Conservation (phyloP, 1,140 invertebrate species). For the Leptinotarsa defecta region DNA sequence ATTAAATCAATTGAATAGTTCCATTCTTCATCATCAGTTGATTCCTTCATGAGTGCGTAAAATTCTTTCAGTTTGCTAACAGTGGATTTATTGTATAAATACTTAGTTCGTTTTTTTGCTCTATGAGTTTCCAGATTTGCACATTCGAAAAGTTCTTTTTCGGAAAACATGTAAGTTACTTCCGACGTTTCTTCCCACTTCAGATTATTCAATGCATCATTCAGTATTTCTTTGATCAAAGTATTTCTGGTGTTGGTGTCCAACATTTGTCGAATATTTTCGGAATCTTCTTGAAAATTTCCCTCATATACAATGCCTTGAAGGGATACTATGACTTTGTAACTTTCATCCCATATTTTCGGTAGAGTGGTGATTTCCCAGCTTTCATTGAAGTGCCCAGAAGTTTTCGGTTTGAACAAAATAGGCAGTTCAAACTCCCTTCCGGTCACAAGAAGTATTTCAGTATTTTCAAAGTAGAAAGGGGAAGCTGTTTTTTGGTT, state of each 20-base stretch:
- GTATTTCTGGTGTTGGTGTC: constrained; percentile 32
- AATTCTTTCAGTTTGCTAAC: constrained; percentile 35
- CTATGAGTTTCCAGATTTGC: constrained; percentile 32
- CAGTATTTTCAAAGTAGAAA: constrained; percentile 41
- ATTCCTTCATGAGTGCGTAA: constrained; percentile 33
- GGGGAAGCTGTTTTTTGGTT: constrained; percentile 22
- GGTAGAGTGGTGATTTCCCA: constrained; percentile 43
- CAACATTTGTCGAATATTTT: constrained; percentile 27
- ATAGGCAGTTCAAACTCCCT: constrained; percentile 33
- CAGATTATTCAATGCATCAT: constrained; percentile 27
- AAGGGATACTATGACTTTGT: constrained; percentile 34
- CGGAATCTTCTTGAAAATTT: constrained; percentile 29
- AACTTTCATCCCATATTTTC: constrained; percentile 37
- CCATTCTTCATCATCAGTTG: constrained; percentile 32
- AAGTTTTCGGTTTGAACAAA: constrained; percentile 35
- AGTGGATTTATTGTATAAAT: constrained; percentile 31
- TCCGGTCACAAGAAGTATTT: constrained; percentile 38
- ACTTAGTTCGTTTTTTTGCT: constrained; percentile 30
- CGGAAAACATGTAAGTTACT: constrained; percentile 28
- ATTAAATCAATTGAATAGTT: constrained; percentile 36
- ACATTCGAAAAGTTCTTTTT: constrained; percentile 44
- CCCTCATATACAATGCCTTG: constrained; percentile 31
- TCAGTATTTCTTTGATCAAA: constrained; percentile 34
- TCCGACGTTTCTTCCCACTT: constrained; percentile 27
- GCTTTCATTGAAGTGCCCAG: constrained; percentile 37